Conservation (phyloP, 2,888 invertebrate genomes). For the Didymodactylos carnosus region DNA sequence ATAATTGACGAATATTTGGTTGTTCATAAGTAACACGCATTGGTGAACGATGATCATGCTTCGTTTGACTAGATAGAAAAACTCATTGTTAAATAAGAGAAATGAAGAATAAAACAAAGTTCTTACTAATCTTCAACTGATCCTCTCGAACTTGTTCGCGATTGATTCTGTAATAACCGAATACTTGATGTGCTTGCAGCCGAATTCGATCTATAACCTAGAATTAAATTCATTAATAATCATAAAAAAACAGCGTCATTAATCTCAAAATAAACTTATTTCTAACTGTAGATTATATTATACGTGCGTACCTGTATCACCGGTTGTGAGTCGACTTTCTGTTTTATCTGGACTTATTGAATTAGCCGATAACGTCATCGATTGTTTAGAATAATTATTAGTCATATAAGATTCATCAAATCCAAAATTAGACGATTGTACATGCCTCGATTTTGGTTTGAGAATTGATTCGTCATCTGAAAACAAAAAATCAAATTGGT, state of each 20-base stretch:
- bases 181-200: no score
- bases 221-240: background rate
- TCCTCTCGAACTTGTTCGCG: background rate
- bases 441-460: no score
- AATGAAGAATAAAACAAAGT: background rate
- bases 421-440: no score
- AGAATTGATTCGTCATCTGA: no score
- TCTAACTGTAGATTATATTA: no score
- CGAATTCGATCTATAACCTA: background rate
- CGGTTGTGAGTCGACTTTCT: background rate
- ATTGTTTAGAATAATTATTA: no score
- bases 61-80: no score
- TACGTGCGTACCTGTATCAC: background rate
- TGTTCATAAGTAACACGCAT: background rate
- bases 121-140: background rate
- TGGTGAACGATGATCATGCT: background rate
- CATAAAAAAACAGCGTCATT: background rate
- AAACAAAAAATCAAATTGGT: no score
- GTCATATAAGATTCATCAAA: background rate
- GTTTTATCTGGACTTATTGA: background rate
- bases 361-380: no score
- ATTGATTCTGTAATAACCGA: background rate
- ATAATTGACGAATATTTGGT: no score
- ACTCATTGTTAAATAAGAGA: background rate
- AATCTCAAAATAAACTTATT: background rate